Base-by-base conservation (phyloP, 1,140 invertebrate genomes). In the Anastatus disparis region DNA sequence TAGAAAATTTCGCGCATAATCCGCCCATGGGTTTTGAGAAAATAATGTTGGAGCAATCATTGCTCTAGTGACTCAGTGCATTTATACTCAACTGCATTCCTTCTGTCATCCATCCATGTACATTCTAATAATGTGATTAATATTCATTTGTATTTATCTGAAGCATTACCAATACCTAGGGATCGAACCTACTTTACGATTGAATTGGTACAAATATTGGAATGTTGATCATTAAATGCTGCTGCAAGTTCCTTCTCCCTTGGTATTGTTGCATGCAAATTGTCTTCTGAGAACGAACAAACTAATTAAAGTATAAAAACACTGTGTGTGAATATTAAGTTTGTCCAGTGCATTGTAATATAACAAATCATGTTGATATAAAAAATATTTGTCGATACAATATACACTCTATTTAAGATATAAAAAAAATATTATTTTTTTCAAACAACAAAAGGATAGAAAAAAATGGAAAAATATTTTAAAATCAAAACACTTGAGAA, bases 1-100 rank as follows among this genome's bases (percentile, higher is more conserved):
- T 99, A 83, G 93, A 95, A 71, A 93, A 93, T 78, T 99, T 99
- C 84, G 87, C 90, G 67, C 91, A 95, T 82, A 87, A 91, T 3
- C 92, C 94, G 46, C 97, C 97, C 0, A 85, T 89, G 46, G 97
- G 97, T 31, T 99, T 94, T 83, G 96, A 98, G 72, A 93, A 94
- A 86, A 99, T 99, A 71, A 95, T 99, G 92, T 88, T 98, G 59
- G 97, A 99, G 85, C 96, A 99, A 84, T 97, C 96, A 3, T 87
- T 99, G 24, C 91, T 99, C 70, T 99, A 95, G 91, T 84, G 46
- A 64, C 76, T 62, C 26, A 2, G 24, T 61, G 40, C 58, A 56
- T 63, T 61, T 40, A 2, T 48, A 26, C n/a, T 44, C 22, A 12
- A 38, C 2, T 9, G 13, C 35, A 62, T 70, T 63, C 26, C 46